Conservation (phyloP, 2,797 vertebrate species). For the Hippopotamyrus pictus region DNA sequence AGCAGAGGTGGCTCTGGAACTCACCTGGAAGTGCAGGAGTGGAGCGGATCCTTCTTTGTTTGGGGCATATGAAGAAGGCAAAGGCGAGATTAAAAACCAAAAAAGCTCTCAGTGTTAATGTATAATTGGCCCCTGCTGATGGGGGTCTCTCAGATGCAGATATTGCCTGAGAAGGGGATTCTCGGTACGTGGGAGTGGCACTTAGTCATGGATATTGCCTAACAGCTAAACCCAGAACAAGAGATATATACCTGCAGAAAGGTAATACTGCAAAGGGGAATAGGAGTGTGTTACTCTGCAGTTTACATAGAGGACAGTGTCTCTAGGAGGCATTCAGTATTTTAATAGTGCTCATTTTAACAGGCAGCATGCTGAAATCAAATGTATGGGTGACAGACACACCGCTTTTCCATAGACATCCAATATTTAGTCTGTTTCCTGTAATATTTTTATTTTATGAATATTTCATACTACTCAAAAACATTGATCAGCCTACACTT, state of each 20-base stretch:
- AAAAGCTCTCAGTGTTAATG: not conserved
- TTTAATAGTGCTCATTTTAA: not conserved
- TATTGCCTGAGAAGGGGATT: not conserved
- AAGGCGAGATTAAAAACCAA: not conserved
- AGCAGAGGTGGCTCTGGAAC: slow-evolving; percentile 21
- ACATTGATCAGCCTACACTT: not conserved
- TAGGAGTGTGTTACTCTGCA: not conserved
- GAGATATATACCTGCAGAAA: not conserved
- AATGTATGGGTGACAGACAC: not conserved
- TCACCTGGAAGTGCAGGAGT: slow-evolving; percentile 25
- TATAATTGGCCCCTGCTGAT: not conserved
- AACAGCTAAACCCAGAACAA: not conserved
- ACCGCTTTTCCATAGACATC: not conserved
- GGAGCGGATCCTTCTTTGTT: not conserved
- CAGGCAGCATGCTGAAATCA: not conserved
- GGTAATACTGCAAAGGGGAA: slow-evolving; percentile 3
- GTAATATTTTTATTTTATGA: not conserved
- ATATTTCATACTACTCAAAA: not conserved
- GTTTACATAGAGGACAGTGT: slow-evolving; percentile 12
- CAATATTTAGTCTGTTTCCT: not conserved
- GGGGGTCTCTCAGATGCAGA: not conserved
- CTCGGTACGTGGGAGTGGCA: not conserved
- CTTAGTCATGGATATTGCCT: not conserved
- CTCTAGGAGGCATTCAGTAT: slow-evolving; percentile 11
- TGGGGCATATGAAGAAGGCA: not conserved